Conservation (phyloP, 2,797 vertebrate genomes). For the Pteropus rufus region DNA sequence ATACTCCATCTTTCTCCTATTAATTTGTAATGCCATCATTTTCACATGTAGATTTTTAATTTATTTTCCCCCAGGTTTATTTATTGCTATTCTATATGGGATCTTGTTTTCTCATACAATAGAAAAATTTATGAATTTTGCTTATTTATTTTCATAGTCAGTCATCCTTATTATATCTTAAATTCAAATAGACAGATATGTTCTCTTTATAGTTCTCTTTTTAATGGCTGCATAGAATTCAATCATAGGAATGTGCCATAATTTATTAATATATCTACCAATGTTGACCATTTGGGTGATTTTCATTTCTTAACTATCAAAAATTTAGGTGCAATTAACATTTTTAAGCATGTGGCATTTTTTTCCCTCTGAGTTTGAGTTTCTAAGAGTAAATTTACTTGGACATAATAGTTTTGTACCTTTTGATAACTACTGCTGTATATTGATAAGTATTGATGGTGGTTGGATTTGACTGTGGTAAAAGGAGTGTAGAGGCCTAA, state of each 20-base stretch:
- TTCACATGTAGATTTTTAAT: not conserved
- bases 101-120: not conserved
- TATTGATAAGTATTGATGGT: not conserved
- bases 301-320: constrained; percentile 1
- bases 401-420: not conserved
- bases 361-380: not conserved
- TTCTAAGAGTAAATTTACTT: not conserved
- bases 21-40: not conserved
- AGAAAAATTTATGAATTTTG: not conserved
- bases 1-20: not conserved
- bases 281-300: not conserved
- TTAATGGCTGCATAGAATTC: not conserved
- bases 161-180: not conserved
- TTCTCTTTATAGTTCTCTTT: not conserved
- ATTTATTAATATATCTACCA: not conserved
- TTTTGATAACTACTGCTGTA: not conserved
- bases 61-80: not conserved
- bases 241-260: not conserved
- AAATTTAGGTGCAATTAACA: not conserved
- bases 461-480: not conserved
- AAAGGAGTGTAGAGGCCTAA: not conserved
- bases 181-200: not conserved
- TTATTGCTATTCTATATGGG: not conserved
- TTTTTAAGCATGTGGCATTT: not conserved
- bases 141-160: not conserved